Evolutionary conservation across 2,797 vertebrate genomes (phyloP), one percentile per base, ranked within the genome.

Genomic region (Enteromius radiatus): DNA sequence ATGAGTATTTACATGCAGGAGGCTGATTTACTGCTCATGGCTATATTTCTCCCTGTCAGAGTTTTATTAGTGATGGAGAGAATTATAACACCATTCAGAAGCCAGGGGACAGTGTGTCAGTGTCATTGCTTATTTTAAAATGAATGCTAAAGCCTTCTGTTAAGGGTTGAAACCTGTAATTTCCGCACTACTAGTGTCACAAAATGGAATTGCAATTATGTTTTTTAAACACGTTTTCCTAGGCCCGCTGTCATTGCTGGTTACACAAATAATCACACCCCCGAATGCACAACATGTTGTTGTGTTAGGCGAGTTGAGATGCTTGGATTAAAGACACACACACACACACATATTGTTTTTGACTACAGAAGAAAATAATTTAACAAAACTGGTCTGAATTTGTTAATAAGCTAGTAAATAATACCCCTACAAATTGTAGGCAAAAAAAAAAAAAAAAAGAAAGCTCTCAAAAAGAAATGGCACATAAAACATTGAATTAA

Each of bases 81-180:
- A 47, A 74, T 81, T 70, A 70, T 31, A 67, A 68, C 70, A 75
- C 47, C 61, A 17, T 70, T 59, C 11, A 80, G 67, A 65, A 52
- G 65, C n/a, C 33, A 81, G 80, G 85, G 85, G 86, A 54, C 82
- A 67, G 33, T 75, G 82, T 88, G 52, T 83, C 79, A 49, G 36
- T 76, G 71, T 52, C 71, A 76, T 21, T 23, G 10, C 23, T 36
- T 61, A 28, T 68, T 56, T 69, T n/a, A 56, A 70, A 54, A 47
- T 41, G 56, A 47, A 26, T 31, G 26, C 41, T 49, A 47, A 49
- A 17, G 21, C 14, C 28, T 36, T 67, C 12, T 78, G 21, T 36
- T 26, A 52, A 67, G 23, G 12, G 7, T 49, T 28, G 12, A 33
- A 71, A 26, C 1, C 4, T 28, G 4, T 70, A 0, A 19, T 73